Conservation (phyloP, 1,140 invertebrate species). For the Aphidius gifuensis region DNA sequence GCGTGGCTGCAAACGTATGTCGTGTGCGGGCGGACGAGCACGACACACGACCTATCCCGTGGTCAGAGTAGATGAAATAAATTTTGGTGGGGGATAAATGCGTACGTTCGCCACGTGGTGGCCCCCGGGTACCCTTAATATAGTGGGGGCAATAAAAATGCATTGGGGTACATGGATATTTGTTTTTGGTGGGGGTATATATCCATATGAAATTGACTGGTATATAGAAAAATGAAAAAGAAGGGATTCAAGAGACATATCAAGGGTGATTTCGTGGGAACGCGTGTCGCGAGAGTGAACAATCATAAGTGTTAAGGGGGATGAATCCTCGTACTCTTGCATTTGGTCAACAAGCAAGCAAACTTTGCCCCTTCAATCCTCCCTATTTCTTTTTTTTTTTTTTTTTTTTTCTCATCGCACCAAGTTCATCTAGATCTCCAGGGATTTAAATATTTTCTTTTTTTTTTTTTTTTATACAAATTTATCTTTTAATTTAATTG, state of each 20-base stretch:
- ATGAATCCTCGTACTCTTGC: slow-evolving; percentile 29
- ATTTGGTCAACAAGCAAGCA: slow-evolving; percentile 37
- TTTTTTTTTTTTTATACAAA: background rate
- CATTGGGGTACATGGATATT: background rate
- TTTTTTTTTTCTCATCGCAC: background rate
- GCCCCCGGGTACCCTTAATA: background rate
- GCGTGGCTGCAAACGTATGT: slow-evolving; percentile 57
- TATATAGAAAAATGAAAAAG: slow-evolving; percentile 10
- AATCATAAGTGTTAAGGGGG: slow-evolving; percentile 34
- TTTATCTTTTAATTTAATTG: slow-evolving; percentile 1
- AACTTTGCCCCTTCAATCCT: slow-evolving; percentile 3
- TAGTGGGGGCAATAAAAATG: slow-evolving; percentile 18
- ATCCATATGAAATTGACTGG: background rate
- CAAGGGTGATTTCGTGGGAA: slow-evolving; percentile 50
- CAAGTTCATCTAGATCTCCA: too few species aligned
- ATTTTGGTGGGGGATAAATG: slow-evolving; percentile 31
- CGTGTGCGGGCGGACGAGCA: slow-evolving; percentile 51
- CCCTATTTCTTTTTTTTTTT: slow-evolving; percentile 11
- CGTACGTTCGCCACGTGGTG: slow-evolving; percentile 27
- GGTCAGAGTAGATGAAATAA: slow-evolving; percentile 20
- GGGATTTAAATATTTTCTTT: background rate
- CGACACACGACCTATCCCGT: slow-evolving; percentile 49
- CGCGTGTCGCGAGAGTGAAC: slow-evolving; percentile 37
- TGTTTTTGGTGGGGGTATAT: background rate
- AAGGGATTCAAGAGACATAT: slow-evolving; percentile 19